Evolutionary conservation across 2,113 vertebrate genomes (phyloP).

Genomic region (Spilogale gracilis): DNA sequence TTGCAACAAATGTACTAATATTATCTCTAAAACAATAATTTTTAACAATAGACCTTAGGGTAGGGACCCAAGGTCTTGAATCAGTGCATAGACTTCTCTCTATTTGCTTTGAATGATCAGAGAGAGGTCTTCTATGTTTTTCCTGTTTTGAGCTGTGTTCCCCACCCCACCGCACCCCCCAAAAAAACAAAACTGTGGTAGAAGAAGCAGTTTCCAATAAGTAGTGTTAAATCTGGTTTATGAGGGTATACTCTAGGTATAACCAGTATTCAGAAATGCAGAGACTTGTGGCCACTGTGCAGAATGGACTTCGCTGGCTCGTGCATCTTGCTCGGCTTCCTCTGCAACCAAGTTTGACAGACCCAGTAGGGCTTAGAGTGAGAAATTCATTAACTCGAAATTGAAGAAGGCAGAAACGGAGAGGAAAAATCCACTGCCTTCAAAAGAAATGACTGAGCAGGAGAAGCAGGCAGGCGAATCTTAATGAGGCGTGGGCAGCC

Average conservation of each 20-base stretch:
- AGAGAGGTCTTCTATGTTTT: neutral
- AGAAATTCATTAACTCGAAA: neutral
- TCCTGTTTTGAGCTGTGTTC: conserved; percentile 21
- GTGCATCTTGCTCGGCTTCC: neutral
- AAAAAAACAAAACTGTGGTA: neutral
- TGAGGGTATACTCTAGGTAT: neutral
- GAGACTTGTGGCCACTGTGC: neutral
- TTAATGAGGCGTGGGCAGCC: neutral
- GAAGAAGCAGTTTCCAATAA: conserved; percentile 19
- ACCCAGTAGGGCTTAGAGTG: neutral
- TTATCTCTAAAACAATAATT: neutral
- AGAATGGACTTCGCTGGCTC: neutral
- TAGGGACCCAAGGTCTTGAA: neutral
- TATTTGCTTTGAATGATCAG: neutral
- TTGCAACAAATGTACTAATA: neutral
- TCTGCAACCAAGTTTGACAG: neutral
- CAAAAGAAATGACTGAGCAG: neutral
- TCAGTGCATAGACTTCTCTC: neutral
- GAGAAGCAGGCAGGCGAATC: neutral
- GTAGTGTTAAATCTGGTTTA: neutral
- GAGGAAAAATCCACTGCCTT: neutral
- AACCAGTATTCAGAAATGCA: neutral
- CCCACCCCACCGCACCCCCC: no score
- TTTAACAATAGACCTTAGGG: neutral
- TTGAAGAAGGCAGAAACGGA: neutral